Conservation (phyloP, 2,797 vertebrate species). For the Huso huso region DNA sequence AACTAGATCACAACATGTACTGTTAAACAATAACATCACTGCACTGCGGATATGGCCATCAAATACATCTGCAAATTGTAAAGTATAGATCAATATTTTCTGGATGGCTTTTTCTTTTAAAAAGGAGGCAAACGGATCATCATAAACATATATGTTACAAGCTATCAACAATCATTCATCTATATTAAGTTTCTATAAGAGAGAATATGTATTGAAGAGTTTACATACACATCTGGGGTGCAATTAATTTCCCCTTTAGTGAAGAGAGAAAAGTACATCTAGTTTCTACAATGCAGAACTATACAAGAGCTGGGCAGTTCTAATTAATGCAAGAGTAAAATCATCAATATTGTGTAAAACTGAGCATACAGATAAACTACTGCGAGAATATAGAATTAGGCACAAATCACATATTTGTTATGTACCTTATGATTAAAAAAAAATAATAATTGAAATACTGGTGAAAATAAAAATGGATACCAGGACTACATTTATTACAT, state of each 20-base stretch:
- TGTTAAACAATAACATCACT: slow-evolving; percentile 30
- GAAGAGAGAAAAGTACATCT: slow-evolving; percentile 50
- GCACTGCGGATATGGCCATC: slow-evolving; percentile 36
- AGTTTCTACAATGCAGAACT: slow-evolving; percentile 42
- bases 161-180: slow-evolving; percentile 30
- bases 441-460: no score
- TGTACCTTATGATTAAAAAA: not conserved
- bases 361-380: slow-evolving; percentile 35
- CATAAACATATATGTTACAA: slow-evolving; percentile 26
- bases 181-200: slow-evolving; percentile 38
- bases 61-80: slow-evolving; percentile 26
- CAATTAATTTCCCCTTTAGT: slow-evolving; percentile 40
- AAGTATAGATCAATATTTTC: slow-evolving; percentile 30
- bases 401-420: slow-evolving; percentile 58
- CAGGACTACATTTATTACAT: no score
- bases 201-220: slow-evolving; percentile 41
- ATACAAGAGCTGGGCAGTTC: slow-evolving; percentile 37
- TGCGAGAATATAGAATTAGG: slow-evolving; percentile 48
- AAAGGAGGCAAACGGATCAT: slow-evolving; percentile 27
- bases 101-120: slow-evolving; percentile 33
- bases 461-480: no score
- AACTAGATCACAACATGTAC: slow-evolving; percentile 48
- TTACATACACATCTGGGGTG: slow-evolving; percentile 32
- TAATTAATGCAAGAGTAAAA: slow-evolving; percentile 33
- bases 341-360: slow-evolving; percentile 38